Evolutionary conservation across 2,797 vertebrate species (phyloP).

Genomic region (Diglossa cyanea): DNA sequence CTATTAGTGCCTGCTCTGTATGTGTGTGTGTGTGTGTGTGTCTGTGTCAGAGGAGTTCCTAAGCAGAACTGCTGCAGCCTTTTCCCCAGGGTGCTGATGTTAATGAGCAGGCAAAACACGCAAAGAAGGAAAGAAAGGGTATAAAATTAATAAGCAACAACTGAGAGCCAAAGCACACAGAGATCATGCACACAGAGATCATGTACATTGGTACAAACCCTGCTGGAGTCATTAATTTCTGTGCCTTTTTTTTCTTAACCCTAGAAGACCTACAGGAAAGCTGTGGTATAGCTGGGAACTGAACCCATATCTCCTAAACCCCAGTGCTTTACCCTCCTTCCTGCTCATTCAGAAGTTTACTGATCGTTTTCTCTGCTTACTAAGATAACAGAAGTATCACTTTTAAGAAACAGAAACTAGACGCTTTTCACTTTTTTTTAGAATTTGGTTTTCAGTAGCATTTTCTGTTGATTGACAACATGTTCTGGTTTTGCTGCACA

Average conservation of each 20-base stretch:
- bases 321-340: slow-evolving; percentile 52
- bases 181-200: neutral
- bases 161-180: neutral
- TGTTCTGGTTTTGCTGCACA: neutral
- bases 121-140: slow-evolving; percentile 2
- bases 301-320: neutral
- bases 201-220: neutral
- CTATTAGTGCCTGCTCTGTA: neutral
- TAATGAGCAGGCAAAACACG: neutral
- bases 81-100: neutral
- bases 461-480: slow-evolving; percentile 13
- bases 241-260: neutral
- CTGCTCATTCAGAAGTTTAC: slow-evolving; percentile 40
- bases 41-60: neutral
- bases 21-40: too few relatives aligned
- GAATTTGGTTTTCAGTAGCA: neutral
- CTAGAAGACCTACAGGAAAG: slow-evolving; percentile 40
- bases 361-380: slow-evolving; percentile 45
- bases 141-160: slow-evolving; percentile 23
- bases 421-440: slow-evolving; percentile 36
- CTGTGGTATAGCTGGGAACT: slow-evolving; percentile 29
- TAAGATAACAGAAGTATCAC: slow-evolving; percentile 60
- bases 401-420: slow-evolving; percentile 57
- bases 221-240: slow-evolving; percentile 16
- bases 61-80: neutral